phyloP scores from a whole-genome alignment of 2,888 invertebrate species.

The Sympetrum striolatum region DNA sequence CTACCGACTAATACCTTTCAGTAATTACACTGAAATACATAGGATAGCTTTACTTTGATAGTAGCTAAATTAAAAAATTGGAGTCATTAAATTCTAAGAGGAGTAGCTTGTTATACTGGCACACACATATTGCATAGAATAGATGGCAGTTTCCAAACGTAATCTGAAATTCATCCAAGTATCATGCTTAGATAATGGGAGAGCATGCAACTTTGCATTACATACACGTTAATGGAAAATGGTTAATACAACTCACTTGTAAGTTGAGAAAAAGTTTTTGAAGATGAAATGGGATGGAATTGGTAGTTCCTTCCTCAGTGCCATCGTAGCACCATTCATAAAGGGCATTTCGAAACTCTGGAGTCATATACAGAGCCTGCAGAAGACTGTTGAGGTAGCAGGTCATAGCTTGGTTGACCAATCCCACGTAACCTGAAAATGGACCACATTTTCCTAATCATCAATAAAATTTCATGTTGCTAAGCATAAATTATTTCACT shows the following conservation, averaged over 20 bases:
- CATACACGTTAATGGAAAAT: not conserved
- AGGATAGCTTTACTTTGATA: too few relatives aligned
- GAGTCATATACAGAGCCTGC: slow-evolving; percentile 90
- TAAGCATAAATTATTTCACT: too few relatives aligned
- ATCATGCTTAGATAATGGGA: too few relatives aligned
- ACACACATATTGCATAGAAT: too few relatives aligned
- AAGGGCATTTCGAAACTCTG: slow-evolving; percentile 87
- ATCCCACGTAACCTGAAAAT: slow-evolving; percentile 71
- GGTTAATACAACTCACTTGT: slow-evolving; percentile 64
- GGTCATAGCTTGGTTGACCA: slow-evolving; percentile 91
- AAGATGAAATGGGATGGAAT: slow-evolving; percentile 84
- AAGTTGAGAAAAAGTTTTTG: slow-evolving; percentile 85
- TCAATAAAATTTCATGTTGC: not conserved
- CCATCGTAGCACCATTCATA: slow-evolving; percentile 84
- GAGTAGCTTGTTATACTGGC: too few relatives aligned
- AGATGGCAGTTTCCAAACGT: too few relatives aligned
- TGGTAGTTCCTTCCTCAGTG: slow-evolving; percentile 63
- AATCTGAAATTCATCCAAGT: too few relatives aligned
- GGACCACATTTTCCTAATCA: not conserved
- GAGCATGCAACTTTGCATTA: too few relatives aligned
- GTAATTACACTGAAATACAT: too few relatives aligned
- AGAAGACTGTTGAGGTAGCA: slow-evolving; percentile 89
- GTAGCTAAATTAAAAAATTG: too few relatives aligned
- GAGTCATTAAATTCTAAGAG: too few relatives aligned
- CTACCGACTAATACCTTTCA: too few relatives aligned